Evolutionary conservation across 2,113 vertebrate genomes (phyloP).

Genomic region (Callorhinus ursinus): DNA sequence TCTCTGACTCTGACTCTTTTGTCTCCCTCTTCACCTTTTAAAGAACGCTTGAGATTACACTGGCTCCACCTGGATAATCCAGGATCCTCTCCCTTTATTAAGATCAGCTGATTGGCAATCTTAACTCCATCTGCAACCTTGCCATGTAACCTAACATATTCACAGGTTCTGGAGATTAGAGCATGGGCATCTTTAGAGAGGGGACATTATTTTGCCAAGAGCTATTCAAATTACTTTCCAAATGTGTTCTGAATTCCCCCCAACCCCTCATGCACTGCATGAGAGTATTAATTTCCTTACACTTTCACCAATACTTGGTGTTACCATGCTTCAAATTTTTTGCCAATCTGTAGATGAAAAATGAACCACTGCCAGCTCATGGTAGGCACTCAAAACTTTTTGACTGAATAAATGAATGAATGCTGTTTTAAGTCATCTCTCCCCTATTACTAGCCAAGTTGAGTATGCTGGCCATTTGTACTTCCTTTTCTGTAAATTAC

Average conservation of each 20-base stretch:
- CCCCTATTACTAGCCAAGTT: background rate
- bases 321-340: background rate
- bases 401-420: background rate
- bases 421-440: background rate
- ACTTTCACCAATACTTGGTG: background rate
- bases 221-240: background rate
- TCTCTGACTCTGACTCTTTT: background rate
- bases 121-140: background rate
- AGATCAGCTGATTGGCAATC: background rate
- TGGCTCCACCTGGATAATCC: background rate
- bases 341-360: background rate
- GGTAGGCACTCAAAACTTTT: background rate
- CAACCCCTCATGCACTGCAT: background rate
- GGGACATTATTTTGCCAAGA: background rate
- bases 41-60: background rate
- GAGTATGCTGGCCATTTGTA: background rate
- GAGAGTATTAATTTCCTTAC: background rate
- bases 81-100: background rate
- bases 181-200: background rate
- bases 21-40: background rate
- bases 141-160: background rate
- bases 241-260: background rate
- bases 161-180: background rate
- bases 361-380: background rate
- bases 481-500: background rate